These are phyloP conservation scores for Sphaerophoria rueppellii DNA, from an alignment of 2,888 invertebrate species.

Conservation along the genomic window DNA sequence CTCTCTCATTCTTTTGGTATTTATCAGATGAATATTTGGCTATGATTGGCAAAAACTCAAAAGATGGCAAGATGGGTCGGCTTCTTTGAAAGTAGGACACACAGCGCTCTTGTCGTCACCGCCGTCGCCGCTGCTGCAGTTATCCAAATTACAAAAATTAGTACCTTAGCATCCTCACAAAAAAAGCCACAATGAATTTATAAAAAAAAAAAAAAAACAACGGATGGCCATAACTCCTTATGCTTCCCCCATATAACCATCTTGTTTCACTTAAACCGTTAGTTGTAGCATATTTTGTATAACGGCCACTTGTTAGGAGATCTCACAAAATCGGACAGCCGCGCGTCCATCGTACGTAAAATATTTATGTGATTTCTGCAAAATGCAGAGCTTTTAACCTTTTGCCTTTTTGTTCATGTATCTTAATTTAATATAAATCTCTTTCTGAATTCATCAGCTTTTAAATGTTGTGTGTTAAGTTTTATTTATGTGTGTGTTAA, in stretches of 20 bases:
- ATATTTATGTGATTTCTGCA: conserved; percentile 34
- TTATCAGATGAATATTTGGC: conserved; percentile 82
- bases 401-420: neutral
- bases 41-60: conserved; percentile 82
- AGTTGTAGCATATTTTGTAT: conserved; percentile 59
- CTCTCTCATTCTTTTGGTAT: conserved; percentile 49
- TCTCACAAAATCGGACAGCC: conserved; percentile 66
- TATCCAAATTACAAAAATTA: conserved; percentile 59
- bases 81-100: conserved; percentile 79
- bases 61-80: conserved; percentile 82
- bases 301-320: conserved; percentile 71
- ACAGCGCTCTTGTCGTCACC: conserved; percentile 48
- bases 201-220: conserved; percentile 39
- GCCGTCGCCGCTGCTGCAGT: conserved; percentile 64
- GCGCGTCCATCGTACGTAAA: conserved; percentile 71
- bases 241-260: conserved; percentile 31
- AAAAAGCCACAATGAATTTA: conserved; percentile 32
- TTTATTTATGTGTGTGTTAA: conserved; percentile 24
- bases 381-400: conserved; percentile 47
- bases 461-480: conserved; percentile 64
- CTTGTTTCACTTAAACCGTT: conserved; percentile 56
- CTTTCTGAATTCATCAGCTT: conserved; percentile 53
- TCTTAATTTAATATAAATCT: neutral
- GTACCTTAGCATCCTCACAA: conserved; percentile 49
- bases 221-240: conserved; percentile 46